Conservation (phyloP, 2,113 vertebrate genomes). For the Psilopogon haemacephalus region DNA sequence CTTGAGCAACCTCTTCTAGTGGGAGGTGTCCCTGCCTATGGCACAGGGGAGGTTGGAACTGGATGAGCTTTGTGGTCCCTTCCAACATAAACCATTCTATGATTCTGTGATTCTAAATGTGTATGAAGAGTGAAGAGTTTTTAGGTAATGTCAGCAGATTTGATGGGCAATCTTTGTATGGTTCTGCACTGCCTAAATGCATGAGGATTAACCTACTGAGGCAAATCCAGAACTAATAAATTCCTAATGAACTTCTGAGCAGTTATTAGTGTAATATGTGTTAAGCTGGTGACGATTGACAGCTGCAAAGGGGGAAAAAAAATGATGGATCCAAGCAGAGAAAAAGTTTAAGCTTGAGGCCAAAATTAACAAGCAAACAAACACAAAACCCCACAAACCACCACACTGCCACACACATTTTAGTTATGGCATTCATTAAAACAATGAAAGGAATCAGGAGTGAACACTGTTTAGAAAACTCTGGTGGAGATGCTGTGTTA, state of each 20-base stretch:
- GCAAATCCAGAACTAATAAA: background rate
- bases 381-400: too few species aligned
- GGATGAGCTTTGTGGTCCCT: too few species aligned
- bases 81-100: too few species aligned
- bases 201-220: background rate
- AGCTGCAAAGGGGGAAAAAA: background rate
- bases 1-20: too few species aligned
- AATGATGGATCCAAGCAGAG: background rate
- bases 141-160: background rate
- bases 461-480: background rate
- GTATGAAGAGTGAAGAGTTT: background rate
- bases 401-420: background rate
- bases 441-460: background rate
- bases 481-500: background rate
- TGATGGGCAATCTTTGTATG: background rate
- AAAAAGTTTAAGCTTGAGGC: background rate
- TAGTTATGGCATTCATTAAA: background rate
- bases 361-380: background rate
- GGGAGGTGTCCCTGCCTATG: too few species aligned
- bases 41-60: too few species aligned
- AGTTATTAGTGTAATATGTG: background rate
- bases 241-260: background rate
- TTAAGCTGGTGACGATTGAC: background rate
- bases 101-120: too few species aligned
- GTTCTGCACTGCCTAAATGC: background rate